phyloP scores from a whole-genome alignment of 2,888 invertebrate genomes.

The Chrysolina oricalcia region DNA sequence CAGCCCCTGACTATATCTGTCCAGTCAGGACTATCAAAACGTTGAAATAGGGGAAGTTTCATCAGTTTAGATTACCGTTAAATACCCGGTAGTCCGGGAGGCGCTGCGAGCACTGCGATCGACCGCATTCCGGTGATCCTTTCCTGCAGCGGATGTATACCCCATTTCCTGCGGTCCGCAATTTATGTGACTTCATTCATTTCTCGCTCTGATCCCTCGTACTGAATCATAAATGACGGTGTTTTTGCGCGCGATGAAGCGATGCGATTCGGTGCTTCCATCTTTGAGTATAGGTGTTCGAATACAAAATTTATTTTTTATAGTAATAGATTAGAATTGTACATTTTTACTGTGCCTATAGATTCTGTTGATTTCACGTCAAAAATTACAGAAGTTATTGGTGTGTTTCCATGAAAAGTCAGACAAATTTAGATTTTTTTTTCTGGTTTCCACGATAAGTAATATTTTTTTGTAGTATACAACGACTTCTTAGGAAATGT shows the following conservation, averaged over 20 bases:
- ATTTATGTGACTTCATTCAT: conserved; percentile 65
- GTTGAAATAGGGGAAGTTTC: conserved; percentile 54
- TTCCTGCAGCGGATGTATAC: conserved; percentile 63
- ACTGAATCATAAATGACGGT: conserved; percentile 58
- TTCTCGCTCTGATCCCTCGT: conserved; percentile 56
- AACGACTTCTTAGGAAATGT: no score
- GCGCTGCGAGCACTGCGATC: conserved; percentile 38
- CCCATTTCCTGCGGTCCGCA: conserved; percentile 63
- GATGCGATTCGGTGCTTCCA: neutral
- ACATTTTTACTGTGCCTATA: no score
- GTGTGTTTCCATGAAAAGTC: no score
- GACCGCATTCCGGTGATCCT: conserved; percentile 60
- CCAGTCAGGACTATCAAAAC: conserved; percentile 31
- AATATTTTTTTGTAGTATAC: no score
- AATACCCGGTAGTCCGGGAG: conserved; percentile 61
- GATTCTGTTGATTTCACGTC: no score
- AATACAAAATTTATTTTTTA: neutral
- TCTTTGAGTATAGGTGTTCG: neutral
- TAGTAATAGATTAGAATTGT: no score
- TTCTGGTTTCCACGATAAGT: no score
- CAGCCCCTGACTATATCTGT: conserved; percentile 4
- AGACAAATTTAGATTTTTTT: no score
- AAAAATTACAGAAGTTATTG: no score
- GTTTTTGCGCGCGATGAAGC: conserved; percentile 24
- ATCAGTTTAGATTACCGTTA: conserved; percentile 63